Percentiles rank a stretch among this genome's conserved stretches.
Conservation (phyloP, 2,888 invertebrate genomes). For the Drosophila parthenogenetica region DNA sequence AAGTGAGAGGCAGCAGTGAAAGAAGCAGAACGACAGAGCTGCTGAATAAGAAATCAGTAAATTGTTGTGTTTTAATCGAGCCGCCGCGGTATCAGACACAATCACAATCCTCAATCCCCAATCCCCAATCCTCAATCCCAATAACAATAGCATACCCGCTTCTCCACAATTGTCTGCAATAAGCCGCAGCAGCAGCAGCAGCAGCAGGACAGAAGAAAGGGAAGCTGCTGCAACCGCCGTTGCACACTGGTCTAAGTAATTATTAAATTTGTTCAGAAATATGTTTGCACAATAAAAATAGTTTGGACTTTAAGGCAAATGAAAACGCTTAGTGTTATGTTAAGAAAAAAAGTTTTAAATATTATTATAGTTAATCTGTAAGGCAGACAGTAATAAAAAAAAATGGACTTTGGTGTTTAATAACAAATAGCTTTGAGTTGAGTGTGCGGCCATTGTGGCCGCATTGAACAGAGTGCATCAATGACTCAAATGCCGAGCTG, state of each 20-base stretch:
- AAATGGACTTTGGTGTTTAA: no score
- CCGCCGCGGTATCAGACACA: conserved; percentile 42
- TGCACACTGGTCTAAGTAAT: neutral
- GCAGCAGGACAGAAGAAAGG: neutral
- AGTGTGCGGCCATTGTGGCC: conserved; percentile 23
- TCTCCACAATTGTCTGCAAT: conserved; percentile 57
- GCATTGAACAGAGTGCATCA: conserved; percentile 39
- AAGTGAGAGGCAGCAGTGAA: neutral
- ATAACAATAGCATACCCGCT: conserved; percentile 46
- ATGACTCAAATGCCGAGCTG: conserved; percentile 11
- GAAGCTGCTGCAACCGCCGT: conserved; percentile 2
- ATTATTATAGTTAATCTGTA: no score
- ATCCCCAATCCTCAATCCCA: conserved; percentile 36
- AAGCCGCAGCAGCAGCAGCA: conserved; percentile 37
- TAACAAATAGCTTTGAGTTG: neutral
- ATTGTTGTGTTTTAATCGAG: conserved; percentile 80
- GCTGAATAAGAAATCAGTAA: conserved; percentile 79
- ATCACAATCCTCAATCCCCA: conserved; percentile 18
- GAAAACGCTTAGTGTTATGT: no score
- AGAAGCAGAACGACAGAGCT: conserved; percentile 15
- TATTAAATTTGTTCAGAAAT: no score
- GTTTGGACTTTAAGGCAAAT: no score
- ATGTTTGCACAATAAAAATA: no score
- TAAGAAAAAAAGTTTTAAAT: no score
- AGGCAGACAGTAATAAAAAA: no score